Evolutionary conservation across 2,113 vertebrate genomes (phyloP), one percentile per base, ranked within the genome.

Genomic region (Antechinus stuartii): DNA sequence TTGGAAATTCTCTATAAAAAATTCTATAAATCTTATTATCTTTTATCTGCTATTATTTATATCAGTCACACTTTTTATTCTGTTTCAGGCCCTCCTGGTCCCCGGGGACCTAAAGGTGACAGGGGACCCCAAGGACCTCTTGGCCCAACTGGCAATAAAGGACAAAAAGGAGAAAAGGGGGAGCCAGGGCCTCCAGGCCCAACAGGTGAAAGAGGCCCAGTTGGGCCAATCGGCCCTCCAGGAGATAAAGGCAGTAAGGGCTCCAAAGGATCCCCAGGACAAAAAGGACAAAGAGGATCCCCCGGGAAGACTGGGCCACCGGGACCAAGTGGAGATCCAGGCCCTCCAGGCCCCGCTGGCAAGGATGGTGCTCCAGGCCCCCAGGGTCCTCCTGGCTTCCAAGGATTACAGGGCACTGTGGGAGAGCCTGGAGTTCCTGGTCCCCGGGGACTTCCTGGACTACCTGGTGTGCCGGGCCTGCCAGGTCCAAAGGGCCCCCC

Each of bases 201-300:
- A 22, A 98, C 97, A 47, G 99, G 99, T 96, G 99, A 99, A 96
- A 99, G 99, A 94, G 99, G 99, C 54, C 97, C 98, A 35, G 90
- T 98, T 23, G 99, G 99, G 91, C 98, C 98, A 8, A 93, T 97
- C 0, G 99, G 99, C 35, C 98, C 99, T 42, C 99, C 99, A 54
- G 99, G 99, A 97, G 98, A 99, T 90, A 99, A 99, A 92, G 99
- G 99, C 89, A 96, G 98, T 89, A 99, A 99, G 94, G 99, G 99
- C 50, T 98, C 99, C 92, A 99, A 99, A 97, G 99, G 99, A 96
- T 99, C 97, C 0, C 99, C 99, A 3, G 99, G 99, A 27, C 98
- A 99, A 55, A 99, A 99, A 98, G 99, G 99, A 92, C 99, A 99
- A 92, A 98, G 99, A 53, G 99, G 99, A n/a, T 99, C 99, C 89